phyloP scores from a whole-genome alignment of 2,888 invertebrate species.

The Perithous albicinctus region DNA sequence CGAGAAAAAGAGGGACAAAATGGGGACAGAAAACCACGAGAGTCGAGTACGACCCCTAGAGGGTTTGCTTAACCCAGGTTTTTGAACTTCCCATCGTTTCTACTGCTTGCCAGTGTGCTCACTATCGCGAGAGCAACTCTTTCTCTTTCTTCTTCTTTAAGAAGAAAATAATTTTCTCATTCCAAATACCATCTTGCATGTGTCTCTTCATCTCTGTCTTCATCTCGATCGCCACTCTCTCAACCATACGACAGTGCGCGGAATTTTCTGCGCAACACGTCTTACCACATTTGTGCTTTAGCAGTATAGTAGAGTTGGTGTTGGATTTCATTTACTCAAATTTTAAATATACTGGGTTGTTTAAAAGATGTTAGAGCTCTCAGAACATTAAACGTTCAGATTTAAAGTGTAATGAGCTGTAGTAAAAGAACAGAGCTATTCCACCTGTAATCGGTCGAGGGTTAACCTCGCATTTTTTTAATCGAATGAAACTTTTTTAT shows the following conservation, averaged over 20 bases:
- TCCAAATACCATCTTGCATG: conserved; percentile 18
- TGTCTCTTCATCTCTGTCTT: conserved; percentile 31
- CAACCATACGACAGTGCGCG: background rate
- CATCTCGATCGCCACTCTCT: conserved; percentile 3
- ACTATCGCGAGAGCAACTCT: conserved; percentile 60
- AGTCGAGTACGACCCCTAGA: conserved; percentile 50
- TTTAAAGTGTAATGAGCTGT: too few relatives aligned
- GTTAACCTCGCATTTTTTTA: too few relatives aligned
- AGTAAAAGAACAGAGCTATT: too few relatives aligned
- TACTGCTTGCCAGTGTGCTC: conserved; percentile 49
- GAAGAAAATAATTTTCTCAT: conserved; percentile 42
- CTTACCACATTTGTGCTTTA: background rate
- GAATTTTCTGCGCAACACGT: background rate
- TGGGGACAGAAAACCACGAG: conserved; percentile 32
- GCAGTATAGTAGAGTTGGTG: background rate
- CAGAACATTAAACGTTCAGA: too few relatives aligned
- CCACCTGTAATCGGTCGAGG: too few relatives aligned
- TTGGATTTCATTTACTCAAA: background rate
- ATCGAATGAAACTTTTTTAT: too few relatives aligned
- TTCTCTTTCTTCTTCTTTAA: conserved; percentile 46
- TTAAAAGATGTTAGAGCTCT: too few relatives aligned
- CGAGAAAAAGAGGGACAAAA: conserved; percentile 2
- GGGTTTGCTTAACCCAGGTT: conserved; percentile 72
- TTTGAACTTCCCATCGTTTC: conserved; percentile 54
- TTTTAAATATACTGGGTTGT: too few relatives aligned